Percentiles rank a stretch among this genome's conserved stretches.
These are phyloP conservation scores for Puffinus mauretanicus DNA, from an alignment of 2,113 vertebrate genomes.

Conservation along the genomic window DNA sequence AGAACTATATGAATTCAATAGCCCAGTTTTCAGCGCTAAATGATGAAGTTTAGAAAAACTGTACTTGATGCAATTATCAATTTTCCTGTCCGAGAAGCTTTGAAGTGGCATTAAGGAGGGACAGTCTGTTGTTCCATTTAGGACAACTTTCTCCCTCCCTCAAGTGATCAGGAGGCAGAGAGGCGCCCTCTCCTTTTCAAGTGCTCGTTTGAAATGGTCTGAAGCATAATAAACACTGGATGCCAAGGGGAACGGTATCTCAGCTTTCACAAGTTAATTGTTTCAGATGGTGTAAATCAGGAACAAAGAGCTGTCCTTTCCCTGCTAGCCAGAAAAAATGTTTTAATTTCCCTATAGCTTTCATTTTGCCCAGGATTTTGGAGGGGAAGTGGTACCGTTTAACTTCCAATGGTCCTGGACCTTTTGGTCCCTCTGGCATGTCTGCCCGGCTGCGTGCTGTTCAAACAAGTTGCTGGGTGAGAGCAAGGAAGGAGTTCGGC, in stretches of 20 bases:
- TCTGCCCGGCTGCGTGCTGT: neutral
- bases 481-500: neutral
- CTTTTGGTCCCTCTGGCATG: neutral
- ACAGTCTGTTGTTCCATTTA: slow-evolving; percentile 34
- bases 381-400: neutral
- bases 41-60: slow-evolving; percentile 61
- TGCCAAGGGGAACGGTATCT: neutral
- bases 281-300: slow-evolving; percentile 25
- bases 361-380: neutral
- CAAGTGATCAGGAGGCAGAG: slow-evolving; percentile 6
- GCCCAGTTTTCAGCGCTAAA: slow-evolving; percentile 55
- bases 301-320: slow-evolving; percentile 12
- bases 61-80: slow-evolving; percentile 60
- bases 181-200: slow-evolving; percentile 22
- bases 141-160: slow-evolving; percentile 21
- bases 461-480: neutral
- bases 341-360: neutral
- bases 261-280: slow-evolving; percentile 2
- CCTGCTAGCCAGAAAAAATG: neutral
- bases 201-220: slow-evolving; percentile 5
- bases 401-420: neutral
- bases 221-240: neutral
- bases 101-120: slow-evolving; percentile 64
- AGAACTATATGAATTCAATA: slow-evolving; percentile 67
- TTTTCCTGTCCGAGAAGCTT: slow-evolving; percentile 62